Base-by-base conservation (phyloP, 2,797 vertebrate species). In the Labroides dimidiatus region DNA sequence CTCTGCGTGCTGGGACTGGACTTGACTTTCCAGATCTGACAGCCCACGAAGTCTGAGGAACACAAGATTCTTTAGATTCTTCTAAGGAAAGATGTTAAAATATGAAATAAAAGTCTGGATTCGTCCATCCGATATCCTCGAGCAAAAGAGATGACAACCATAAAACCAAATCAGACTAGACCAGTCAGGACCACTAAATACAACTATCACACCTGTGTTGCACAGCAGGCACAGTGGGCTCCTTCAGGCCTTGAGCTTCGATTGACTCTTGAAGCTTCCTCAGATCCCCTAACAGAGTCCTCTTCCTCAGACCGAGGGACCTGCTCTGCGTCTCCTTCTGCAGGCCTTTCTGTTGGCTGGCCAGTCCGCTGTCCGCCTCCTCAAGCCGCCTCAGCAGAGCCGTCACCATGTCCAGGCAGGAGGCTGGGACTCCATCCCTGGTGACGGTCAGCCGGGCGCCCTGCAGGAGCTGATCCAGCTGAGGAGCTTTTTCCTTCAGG, bases 211-310 rank as follows among this genome's bases (percentile, higher is more conserved):
- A 98, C 98, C 96, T 96, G 76, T 96, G 93, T n/a, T 97, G 96
- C 21, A 99, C 87, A 9, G 96, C 97, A n/a, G 96, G 97, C 60
- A 94, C 91, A 14, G 96, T 97, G 47, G 97, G 94, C 84, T 99
- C 98, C 75, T 94, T 96, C 56, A 99, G 90, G 10, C 95, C 93
- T 80, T 95, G 89, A 30, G 80, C 90, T 69, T 93, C 91, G 4
- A 95, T 91, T 0, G 81, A 83, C 4, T 89, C 91, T 53, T 87
- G 92, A 12, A 99, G 70, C 68, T 94, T 96, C 61, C 93, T 94
- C 81, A 99, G 90, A 76, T 89, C 94, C 60, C 90, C 94, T 62
- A 94, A 69, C 62, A 97, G 87, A 2, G 91, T 89, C 36, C 84
- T 84, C 30, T 87, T 96, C 89, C 92, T 92, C 92, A 85, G 70